A percentile compares a stretch with the other conserved stretches of the same genome.
Evolutionary conservation across 2,797 vertebrate species (phyloP).

Genomic region (Hemitrygon akajei): DNA sequence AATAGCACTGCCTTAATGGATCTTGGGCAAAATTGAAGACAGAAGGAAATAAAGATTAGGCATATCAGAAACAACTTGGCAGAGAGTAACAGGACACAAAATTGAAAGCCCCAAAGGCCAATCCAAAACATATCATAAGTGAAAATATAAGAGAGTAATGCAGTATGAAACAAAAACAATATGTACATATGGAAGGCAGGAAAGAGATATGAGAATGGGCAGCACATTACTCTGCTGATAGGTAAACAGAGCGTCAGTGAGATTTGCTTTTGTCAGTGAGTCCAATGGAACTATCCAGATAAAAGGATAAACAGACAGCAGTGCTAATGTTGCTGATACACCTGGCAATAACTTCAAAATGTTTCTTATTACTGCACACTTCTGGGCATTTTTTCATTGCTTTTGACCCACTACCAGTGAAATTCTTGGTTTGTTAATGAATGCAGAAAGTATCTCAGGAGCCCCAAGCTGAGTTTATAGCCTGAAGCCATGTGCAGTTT

Average conservation of each 20-base stretch:
- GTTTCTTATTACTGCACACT: not conserved
- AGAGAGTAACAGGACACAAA: conserved; percentile 13
- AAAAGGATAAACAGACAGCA: not conserved
- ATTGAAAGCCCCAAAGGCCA: conserved; percentile 19
- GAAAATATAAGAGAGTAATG: conserved; percentile 17
- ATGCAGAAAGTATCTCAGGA: not conserved
- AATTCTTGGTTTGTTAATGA: not conserved
- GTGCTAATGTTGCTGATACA: not conserved
- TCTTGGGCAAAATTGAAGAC: conserved; percentile 1
- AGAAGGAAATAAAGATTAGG: conserved; percentile 30
- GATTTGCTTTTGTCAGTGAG: not conserved
- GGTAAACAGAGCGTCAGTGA: not conserved
- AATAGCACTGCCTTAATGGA: conserved; percentile 21
- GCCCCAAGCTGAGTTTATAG: not conserved
- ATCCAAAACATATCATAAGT: not conserved
- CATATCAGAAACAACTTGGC: not conserved
- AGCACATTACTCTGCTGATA: not conserved
- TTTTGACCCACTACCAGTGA: not conserved
- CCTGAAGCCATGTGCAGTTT: not conserved
- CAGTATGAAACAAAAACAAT: not conserved
- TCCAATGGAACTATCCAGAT: not conserved
- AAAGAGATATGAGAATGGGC: not conserved
- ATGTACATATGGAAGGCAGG: not conserved
- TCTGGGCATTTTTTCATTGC: not conserved
- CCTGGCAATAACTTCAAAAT: not conserved